Base-by-base conservation (phyloP, 2,888 invertebrate genomes). In the Helicoverpa assulta region DNA sequence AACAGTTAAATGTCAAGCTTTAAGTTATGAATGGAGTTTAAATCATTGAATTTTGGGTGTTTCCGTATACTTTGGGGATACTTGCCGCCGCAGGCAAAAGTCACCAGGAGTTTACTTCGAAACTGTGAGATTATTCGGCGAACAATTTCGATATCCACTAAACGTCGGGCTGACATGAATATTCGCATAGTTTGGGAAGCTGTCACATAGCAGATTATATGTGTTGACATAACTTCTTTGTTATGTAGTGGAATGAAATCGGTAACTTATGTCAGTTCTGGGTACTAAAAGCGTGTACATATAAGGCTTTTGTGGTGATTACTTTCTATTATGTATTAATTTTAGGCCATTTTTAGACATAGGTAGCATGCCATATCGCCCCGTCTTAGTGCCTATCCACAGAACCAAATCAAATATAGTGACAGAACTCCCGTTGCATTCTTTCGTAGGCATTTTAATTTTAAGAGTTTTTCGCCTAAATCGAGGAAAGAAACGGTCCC, bases 71-170 rank as follows among this genome's bases (percentile, higher is more conserved):
- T 8, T 10, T 43, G 26, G n/a, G 5, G 26, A 58, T 71, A 43
- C 52, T 57, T 77, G 40, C 51, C 72, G 10, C 21, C 33, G 33
- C 29, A 50, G 14, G 62, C 29, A n/a, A 56, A 56, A 76, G 70
- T 50, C 47, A 43, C 37, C 29, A 21, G 47, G 66, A 78, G 70
- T 65, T 50, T 67, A 78, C 71, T 76, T 78, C 73, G 52, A 61
- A 73, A 78, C 59, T 74, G 62, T 59, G 68, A 63, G 60, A 55
- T 64, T 79, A 80, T 86, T 83, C 67, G 70, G 55, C 18, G 75
- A 88, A 88, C 88, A 84, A 86, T 87, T 79, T 80, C 75, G 78
- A 81, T 84, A 85, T 72, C 70, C 75, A 70, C 70, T 65, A 64
- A 79, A 72, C 70, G 73, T 73, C 70, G 37, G 33, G 26, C 60